A percentile compares a stretch with the other conserved stretches of the same genome.
phyloP scores from a whole-genome alignment of 2,888 invertebrate species.

The Drosophila robusta region DNA sequence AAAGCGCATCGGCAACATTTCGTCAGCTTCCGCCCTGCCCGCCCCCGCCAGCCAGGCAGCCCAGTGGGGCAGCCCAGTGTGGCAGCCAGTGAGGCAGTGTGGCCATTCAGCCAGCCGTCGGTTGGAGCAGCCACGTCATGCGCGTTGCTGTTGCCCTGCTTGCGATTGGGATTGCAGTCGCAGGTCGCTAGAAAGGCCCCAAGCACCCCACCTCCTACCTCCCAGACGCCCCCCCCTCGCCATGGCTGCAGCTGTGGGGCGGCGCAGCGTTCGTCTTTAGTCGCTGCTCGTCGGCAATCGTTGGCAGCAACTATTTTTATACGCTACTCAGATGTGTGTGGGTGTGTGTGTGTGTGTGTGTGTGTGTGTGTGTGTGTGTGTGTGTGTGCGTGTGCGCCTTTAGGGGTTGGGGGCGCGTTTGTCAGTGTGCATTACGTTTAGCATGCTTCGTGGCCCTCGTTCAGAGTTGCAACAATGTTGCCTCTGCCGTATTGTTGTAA shows the following conservation, averaged over 20 bases:
- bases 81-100: slow-evolving; percentile 33
- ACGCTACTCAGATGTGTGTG: slow-evolving; percentile 41
- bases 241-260: slow-evolving; percentile 4
- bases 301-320: slow-evolving; percentile 74
- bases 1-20: slow-evolving; percentile 82
- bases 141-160: slow-evolving; percentile 66
- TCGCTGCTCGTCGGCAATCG: slow-evolving; percentile 67
- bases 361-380: slow-evolving; percentile 20
- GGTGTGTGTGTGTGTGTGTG: slow-evolving; percentile 29
- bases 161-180: slow-evolving; percentile 41
- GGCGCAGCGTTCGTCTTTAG: slow-evolving; percentile 53
- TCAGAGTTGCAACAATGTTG: slow-evolving; percentile 72
- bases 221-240: neutral
- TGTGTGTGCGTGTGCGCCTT: slow-evolving; percentile 25
- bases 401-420: slow-evolving; percentile 54
- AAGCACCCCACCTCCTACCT: neutral
- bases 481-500: slow-evolving; percentile 62
- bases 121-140: slow-evolving; percentile 71
- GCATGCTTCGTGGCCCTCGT: slow-evolving; percentile 67
- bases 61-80: slow-evolving; percentile 36
- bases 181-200: slow-evolving; percentile 17
- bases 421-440: slow-evolving; percentile 77
- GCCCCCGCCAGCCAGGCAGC: slow-evolving; percentile 11
- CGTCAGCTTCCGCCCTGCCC: slow-evolving; percentile 79
- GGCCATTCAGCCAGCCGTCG: slow-evolving; percentile 41